These are phyloP conservation scores for Sarotherodon lohbergeri DNA, from an alignment of 2,113 vertebrate genomes.

Conservation along the genomic window DNA sequence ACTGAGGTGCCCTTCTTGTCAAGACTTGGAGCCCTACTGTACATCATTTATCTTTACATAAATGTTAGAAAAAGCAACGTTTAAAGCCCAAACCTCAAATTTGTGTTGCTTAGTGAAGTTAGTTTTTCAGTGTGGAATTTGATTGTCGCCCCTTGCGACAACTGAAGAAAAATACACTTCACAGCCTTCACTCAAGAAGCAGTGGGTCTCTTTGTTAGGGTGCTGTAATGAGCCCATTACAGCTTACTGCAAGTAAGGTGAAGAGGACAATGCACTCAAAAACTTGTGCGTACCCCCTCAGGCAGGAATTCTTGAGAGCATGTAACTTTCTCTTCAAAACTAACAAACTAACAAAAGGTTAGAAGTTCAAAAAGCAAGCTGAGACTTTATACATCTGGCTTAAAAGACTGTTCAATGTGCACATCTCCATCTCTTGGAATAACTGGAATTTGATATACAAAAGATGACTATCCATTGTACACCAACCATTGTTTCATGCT, in stretches of 20 bases:
- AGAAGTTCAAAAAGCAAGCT: not conserved
- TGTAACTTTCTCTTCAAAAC: not conserved
- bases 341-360: not conserved
- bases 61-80: not conserved
- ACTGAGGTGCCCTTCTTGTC: not conserved
- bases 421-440: not conserved
- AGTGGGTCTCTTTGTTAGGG: not conserved
- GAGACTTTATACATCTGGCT: accelerated
- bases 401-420: not conserved
- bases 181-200: not conserved
- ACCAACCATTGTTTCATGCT: not conserved
- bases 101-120: not conserved
- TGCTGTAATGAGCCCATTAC: not conserved
- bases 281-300: not conserved
- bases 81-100: not conserved
- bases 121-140: not conserved
- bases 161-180: not conserved
- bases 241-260: not conserved
- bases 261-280: not conserved
- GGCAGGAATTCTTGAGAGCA: not conserved
- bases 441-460: not conserved
- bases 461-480: not conserved
- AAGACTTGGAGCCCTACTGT: not conserved
- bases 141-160: not conserved
- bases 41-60: not conserved